Base-by-base conservation (phyloP, 2,888 invertebrate species). In the Dorcus parallelipipedus region DNA sequence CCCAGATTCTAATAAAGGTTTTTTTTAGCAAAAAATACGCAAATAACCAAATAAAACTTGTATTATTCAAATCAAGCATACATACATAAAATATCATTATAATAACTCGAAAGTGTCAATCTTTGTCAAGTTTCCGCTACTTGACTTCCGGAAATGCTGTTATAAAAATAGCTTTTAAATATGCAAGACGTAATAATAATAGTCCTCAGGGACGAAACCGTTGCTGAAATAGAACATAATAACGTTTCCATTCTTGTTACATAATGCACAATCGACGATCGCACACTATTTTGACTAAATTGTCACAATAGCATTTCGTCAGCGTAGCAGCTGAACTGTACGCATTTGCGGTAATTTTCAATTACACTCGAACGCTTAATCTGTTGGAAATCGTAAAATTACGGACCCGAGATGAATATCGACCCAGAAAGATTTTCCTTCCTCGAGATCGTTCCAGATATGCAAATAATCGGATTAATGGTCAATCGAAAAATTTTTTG, bases 281-380 rank as follows among this genome's bases (percentile, higher is more conserved):
- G 38, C 23, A 50, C 40, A 49, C 56, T 64, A 64, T 64, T 64
- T 64, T 64, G 64, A 62, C 64, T 60, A 59, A 51, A 62, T 62
- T 62, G 64, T 64, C 64, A 62, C 64, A 64, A 64, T 62, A 62
- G 60, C 61, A 53, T 59, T 14, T 59, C 60, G 64, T 64, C 64
- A 62, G 57, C 52, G 48, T 47, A 48, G 53, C 64, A 64, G 64
- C 61, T 64, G 62, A 59, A 56, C 52, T 51, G 56, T 47, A 56
- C 38, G 17, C 38, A 39, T 52, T 23, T 52, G 14, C 23, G 40
- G 52, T 41, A 38, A 33, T 40, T 20, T 39, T 52, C 52, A 40
- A 52, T 38, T 38, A 38, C 52, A 52, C 52, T 52, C 38, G 52
- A 38, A 23, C 23, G 52, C 40, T 52, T 52, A 52, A 52, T 52